Base-by-base conservation (phyloP, 2,797 vertebrate genomes). In the Myotis pilosus region DNA sequence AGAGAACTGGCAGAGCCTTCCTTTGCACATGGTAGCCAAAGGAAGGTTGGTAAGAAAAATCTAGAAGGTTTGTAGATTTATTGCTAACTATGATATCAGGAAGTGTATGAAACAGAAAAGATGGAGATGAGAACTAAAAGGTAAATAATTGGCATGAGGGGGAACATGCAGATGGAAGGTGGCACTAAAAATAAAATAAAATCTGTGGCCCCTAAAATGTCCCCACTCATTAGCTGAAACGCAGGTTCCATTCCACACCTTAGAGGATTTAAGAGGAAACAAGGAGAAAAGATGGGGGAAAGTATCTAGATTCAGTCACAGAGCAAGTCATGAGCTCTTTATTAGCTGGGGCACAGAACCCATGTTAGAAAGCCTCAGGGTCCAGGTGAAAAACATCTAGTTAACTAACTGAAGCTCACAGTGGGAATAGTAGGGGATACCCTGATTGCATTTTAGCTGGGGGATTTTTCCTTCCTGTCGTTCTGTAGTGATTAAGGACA, bases 401-500 rank as follows among this genome's bases (percentile, higher is more conserved):
- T 60, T 87, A 84, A 76, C 8, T 33, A 53, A 69, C 2, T 66
- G 53, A 71, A 94, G 82, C 55, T 47, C 17, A 1, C 55, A 60
- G 25, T 78, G 49, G 44, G 28, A 74, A 86, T 88, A 71, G 10
- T 19, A 72, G 38, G 12, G 30, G 36, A 49, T 87, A 41, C 28
- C 49, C 44, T 55, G 75, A 81, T 75, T 41, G 8, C 33, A 80
- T 71, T 44, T 94, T 89, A 44, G 28, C 22, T 62, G 20, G 15
- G 36, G 10, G 64, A 20, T 66, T 66, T 62, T 4, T 22, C 19
- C 3, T 71, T 62, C 15, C 16, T 51, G 28, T 60, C 20, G 16
- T 76, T 83, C 44, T 89, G 33, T 22, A 89, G 30, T 91, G 88
- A 89, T 66, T 84, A 93, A 95, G 2, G 51, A 80, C 47, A 80